Conservation (phyloP, 2,113 vertebrate species). For the Siphamia tubifer region DNA sequence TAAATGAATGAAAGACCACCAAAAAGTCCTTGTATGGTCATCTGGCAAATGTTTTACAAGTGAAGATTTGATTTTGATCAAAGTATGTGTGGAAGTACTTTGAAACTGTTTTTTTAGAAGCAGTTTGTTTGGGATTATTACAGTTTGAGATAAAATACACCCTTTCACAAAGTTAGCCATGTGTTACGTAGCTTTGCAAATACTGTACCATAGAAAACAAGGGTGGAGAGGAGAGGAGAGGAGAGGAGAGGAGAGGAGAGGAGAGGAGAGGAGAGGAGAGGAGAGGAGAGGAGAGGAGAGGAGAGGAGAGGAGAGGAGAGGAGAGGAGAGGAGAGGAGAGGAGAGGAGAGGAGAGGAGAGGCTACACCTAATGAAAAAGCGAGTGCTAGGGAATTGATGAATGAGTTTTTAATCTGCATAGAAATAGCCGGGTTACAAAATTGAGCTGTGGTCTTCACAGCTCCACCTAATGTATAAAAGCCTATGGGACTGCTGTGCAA, state of each 20-base stretch:
- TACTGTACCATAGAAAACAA: too few species aligned
- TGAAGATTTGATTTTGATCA: too few species aligned
- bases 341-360: neutral
- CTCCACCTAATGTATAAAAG: conserved; percentile 60
- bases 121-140: too few species aligned
- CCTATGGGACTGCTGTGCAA: conserved; percentile 49
- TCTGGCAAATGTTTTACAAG: too few species aligned
- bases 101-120: too few species aligned
- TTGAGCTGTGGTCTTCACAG: conserved; percentile 59
- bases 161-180: too few species aligned
- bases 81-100: too few species aligned
- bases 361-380: conserved; percentile 56
- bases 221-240: too few species aligned
- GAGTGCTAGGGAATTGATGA: conserved; percentile 64
- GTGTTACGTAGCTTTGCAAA: too few species aligned
- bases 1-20: too few species aligned
- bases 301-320: neutral
- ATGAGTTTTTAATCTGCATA: conserved; percentile 76
- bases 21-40: too few species aligned
- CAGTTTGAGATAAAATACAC: too few species aligned
- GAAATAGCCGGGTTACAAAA: conserved; percentile 64
- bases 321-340: neutral
- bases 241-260: neutral
- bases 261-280: neutral
- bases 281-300: neutral